Evolutionary conservation across 1,140 invertebrate genomes (phyloP), one percentile per base, ranked within the genome.

Genomic region (Conopomorpha cramerella): DNA sequence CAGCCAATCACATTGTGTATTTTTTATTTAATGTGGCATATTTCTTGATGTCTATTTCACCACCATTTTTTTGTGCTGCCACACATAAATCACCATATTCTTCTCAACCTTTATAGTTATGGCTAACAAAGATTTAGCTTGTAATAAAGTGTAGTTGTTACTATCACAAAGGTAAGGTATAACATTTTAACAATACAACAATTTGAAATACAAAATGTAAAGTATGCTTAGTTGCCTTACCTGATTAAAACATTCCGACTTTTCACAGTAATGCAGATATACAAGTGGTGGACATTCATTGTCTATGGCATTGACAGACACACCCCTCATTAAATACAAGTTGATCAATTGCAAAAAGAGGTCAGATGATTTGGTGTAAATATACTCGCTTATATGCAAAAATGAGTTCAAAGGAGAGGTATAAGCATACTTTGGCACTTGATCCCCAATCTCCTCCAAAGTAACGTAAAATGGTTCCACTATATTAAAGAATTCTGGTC

Each of bases 251-350:
- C 56, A 74, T 12, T 34, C 39, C 16, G 40, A 30, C 47, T 76
- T 62, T 38, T 59, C 46, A 36, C 56, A 55, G 33, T 62, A 67
- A 40, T 78, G 71, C 41, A 70, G 51, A 26, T 70, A 77, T 8
- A 78, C 72, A n/a, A 79, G 46, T 12, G 77, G 74, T 27, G 77
- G 72, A 51, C 74, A 78, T 45, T 78, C 74, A 44, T 55, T 38
- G 46, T 61, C 44, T 10, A 51, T 31, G 18, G 74, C 57, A 66
- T 79, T 53, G 10, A 73, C 67, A 16, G 43, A 27, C 3, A 71
- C 53, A 8, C 74, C 74, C 44, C 58, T 59, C 41, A 62, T 61
- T 1, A 79, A 41, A 30, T 78, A 62, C 19, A 79, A 56, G 43
- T 65, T 59, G 37, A 79, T 61, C 23, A 66, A 60, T 26, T 77